Conservation (phyloP, 53 echinoderm and acorn worm genomes). For the Zoroaster sp. region DNA sequence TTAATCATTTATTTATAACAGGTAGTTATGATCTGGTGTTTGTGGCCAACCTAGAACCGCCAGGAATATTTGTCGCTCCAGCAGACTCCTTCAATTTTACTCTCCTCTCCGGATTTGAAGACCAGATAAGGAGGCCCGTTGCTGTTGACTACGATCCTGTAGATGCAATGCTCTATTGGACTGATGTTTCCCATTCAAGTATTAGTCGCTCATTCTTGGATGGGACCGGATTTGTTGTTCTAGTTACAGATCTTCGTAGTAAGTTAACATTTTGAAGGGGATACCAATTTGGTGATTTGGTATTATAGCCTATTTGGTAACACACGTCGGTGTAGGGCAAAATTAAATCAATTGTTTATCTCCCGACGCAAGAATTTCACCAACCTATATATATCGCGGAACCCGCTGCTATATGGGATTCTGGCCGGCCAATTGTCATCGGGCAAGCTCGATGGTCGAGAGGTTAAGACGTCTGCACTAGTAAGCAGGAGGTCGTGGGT, state of each 20-base stretch:
- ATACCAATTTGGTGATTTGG: no score
- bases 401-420: no score
- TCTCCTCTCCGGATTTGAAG: not conserved
- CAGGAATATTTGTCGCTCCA: not conserved
- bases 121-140: not conserved
- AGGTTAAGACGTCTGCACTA: no score
- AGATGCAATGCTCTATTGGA: conserved; percentile 41
- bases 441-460: no score
- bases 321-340: no score
- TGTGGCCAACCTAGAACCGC: not conserved
- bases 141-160: conserved; percentile 61
- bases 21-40: not conserved
- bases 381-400: no score
- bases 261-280: no score
- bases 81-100: conserved; percentile 25
- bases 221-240: conserved; percentile 1
- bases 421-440: no score
- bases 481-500: no score
- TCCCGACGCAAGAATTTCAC: no score
- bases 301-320: no score
- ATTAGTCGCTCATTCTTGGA: conserved; percentile 32
- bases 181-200: not conserved
- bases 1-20: not conserved
- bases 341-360: no score
- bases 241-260: conserved; percentile 1